phyloP scores from a whole-genome alignment of 2,888 invertebrate genomes.

The Nomada goodeniana region DNA sequence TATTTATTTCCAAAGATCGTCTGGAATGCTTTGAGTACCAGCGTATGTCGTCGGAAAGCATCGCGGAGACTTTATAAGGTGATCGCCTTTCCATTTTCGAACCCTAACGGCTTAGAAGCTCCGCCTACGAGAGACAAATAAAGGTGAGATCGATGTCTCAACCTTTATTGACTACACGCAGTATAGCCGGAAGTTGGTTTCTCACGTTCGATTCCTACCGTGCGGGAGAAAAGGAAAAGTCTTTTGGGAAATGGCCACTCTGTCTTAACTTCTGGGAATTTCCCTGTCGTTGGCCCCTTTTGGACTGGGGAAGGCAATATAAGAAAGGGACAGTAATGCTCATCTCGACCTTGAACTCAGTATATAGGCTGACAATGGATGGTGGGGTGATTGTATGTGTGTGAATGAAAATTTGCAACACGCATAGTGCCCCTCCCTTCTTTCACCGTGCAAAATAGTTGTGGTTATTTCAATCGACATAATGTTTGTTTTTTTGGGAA shows the following conservation, averaged over 20 bases:
- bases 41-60: conserved; percentile 23
- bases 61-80: conserved; percentile 15
- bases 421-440: no score
- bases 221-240: conserved; percentile 46
- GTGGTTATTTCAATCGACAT: no score
- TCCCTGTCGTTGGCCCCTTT: conserved; percentile 16
- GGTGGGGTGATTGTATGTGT: no score
- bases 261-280: conserved; percentile 13
- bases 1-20: conserved; percentile 3
- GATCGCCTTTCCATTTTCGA: conserved; percentile 29
- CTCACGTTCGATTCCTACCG: conserved; percentile 43
- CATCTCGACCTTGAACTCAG: conserved; percentile 26
- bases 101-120: conserved; percentile 28
- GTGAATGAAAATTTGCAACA: no score
- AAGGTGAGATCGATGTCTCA: conserved; percentile 44
- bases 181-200: conserved; percentile 50
- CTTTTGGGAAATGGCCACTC: conserved; percentile 37
- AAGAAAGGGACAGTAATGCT: conserved; percentile 20
- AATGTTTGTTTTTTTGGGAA: no score
- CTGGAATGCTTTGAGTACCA: conserved; percentile 23
- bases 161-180: conserved; percentile 38
- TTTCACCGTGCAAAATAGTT: no score
- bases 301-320: neutral
- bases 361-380: neutral
- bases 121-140: conserved; percentile 54